These are phyloP conservation scores for Indicator maculatus DNA, from an alignment of 2,113 vertebrate genomes.

Conservation along the genomic window DNA sequence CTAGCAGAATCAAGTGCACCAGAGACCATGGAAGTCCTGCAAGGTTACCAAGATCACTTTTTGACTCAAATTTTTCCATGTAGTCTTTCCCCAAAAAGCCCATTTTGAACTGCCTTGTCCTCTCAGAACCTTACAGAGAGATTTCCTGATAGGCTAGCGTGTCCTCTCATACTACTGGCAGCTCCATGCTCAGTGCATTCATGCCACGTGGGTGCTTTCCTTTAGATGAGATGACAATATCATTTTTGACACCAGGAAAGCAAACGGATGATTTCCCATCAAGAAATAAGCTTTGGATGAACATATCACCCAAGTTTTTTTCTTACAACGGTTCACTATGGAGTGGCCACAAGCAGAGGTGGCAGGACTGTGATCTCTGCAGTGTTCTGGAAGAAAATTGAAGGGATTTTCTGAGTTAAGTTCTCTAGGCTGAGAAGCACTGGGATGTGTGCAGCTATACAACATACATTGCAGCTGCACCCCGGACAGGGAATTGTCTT, in stretches of 20 bases:
- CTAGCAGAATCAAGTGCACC: not conserved
- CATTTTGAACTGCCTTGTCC: not conserved
- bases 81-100: not conserved
- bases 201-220: not conserved
- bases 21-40: not conserved
- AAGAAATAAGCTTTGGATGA: not conserved
- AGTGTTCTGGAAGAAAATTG: not conserved
- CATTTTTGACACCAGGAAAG: not conserved
- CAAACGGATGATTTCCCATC: not conserved
- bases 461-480: not conserved
- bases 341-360: not conserved
- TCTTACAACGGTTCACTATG: not conserved
- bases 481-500: not conserved
- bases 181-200: not conserved
- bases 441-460: not conserved
- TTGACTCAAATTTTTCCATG: not conserved
- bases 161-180: not conserved
- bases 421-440: not conserved
- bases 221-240: accelerated
- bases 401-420: not conserved
- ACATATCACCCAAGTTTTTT: not conserved
- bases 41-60: not conserved
- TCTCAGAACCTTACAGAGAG: not conserved
- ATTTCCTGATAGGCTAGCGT: not conserved
- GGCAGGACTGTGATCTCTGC: not conserved